These are phyloP conservation scores for Nothura maculosa DNA, from an alignment of 2,797 vertebrate genomes.

Conservation along the genomic window DNA sequence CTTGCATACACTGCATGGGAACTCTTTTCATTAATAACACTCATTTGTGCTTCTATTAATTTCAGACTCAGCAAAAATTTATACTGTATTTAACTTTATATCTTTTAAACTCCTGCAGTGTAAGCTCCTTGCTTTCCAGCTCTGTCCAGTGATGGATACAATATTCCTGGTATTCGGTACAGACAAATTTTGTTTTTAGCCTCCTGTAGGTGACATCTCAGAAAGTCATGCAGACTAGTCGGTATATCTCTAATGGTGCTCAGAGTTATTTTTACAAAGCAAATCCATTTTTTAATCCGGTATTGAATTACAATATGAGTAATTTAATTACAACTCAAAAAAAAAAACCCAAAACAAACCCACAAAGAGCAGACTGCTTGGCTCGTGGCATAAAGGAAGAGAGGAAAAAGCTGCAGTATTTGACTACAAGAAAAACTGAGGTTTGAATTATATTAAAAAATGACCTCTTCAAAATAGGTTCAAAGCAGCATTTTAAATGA, in stretches of 20 bases:
- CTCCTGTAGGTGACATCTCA: not conserved
- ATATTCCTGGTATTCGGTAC: not conserved
- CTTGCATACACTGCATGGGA: not conserved
- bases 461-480: not conserved
- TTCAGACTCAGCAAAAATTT: not conserved
- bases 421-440: not conserved
- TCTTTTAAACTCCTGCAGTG: not conserved
- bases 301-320: constrained; percentile 4
- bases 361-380: not conserved
- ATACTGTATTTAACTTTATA: not conserved
- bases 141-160: not conserved
- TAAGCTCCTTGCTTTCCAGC: not conserved
- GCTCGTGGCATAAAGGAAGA: not conserved
- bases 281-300: constrained; percentile 17
- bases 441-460: not conserved
- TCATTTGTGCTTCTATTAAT: not conserved
- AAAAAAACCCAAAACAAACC: not conserved
- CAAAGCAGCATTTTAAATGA: not conserved
- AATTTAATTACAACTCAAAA: constrained; percentile 9
- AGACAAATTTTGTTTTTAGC: not conserved
- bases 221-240: constrained; percentile 30
- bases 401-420: not conserved
- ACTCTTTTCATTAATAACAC: not conserved
- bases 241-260: not conserved
- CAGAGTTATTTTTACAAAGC: not conserved